These are phyloP conservation scores for Elachura formosa DNA, from an alignment of 2,113 vertebrate species.

Conservation along the genomic window DNA sequence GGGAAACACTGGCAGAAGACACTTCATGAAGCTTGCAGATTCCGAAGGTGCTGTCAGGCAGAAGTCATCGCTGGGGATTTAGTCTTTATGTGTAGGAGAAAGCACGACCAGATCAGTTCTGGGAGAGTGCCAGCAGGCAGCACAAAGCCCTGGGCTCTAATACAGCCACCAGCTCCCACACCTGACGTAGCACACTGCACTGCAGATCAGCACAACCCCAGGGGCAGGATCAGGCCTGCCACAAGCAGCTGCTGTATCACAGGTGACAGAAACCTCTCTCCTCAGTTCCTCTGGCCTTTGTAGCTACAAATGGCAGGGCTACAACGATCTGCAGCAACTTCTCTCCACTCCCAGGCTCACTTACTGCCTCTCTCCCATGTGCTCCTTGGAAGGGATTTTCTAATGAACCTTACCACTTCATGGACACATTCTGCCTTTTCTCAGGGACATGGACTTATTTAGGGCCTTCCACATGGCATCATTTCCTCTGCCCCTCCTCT, in stretches of 20 bases:
- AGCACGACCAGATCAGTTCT: background rate
- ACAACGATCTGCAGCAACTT: background rate
- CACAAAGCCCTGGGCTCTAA: background rate
- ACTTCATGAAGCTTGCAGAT: background rate
- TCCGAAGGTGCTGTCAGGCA: background rate
- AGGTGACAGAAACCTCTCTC: background rate
- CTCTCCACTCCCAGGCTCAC: background rate
- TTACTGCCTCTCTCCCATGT: background rate
- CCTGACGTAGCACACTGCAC: background rate
- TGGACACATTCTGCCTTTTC: background rate
- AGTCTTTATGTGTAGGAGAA: background rate
- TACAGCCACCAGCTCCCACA: background rate
- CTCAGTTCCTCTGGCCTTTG: background rate
- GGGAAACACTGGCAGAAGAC: background rate
- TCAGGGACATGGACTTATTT: background rate
- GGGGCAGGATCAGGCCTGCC: background rate
- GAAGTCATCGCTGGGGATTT: background rate
- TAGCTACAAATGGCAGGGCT: background rate
- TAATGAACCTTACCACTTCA: background rate
- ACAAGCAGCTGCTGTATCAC: background rate
- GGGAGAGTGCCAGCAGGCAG: background rate
- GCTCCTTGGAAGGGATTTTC: background rate
- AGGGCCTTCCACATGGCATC: background rate
- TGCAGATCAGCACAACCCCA: background rate
- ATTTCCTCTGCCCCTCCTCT: background rate